Conservation (phyloP, 2,888 invertebrate genomes). For the Drosophila dives region DNA sequence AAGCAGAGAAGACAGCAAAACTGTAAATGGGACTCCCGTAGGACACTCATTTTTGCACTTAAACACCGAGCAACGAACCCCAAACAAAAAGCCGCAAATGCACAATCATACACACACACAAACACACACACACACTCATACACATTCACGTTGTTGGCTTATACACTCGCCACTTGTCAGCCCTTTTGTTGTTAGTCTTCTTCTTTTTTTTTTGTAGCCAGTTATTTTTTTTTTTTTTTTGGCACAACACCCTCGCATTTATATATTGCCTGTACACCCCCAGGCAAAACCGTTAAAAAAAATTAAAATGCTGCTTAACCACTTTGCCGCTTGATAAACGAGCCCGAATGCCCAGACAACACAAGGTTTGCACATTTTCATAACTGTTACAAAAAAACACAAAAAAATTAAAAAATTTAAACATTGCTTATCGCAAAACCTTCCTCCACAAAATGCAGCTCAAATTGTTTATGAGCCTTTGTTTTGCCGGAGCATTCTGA, state of each 20-base stretch:
- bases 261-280: conserved; percentile 54
- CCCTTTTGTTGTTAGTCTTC: conserved; percentile 60
- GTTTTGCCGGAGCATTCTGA: conserved; percentile 37
- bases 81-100: conserved; percentile 67
- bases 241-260: conserved; percentile 52
- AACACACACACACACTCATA: neutral
- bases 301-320: conserved; percentile 75
- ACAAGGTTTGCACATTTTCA: conserved; percentile 49
- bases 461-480: conserved; percentile 63
- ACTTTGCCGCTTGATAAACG: conserved; percentile 74
- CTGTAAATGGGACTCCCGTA: conserved; percentile 49
- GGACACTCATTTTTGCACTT: conserved; percentile 71
- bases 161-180: conserved; percentile 40
- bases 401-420: neutral
- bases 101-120: conserved; percentile 28
- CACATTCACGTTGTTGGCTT: conserved; percentile 7
- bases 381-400: conserved; percentile 2
- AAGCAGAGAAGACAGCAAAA: conserved; percentile 44
- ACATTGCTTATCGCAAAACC: conserved; percentile 15
- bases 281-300: conserved; percentile 70
- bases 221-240: conserved; percentile 31
- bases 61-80: conserved; percentile 73
- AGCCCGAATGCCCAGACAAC: conserved; percentile 45
- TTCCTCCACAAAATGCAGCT: conserved; percentile 24
- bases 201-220: neutral